Base-by-base conservation (phyloP, 2,888 invertebrate species). In the Melipona bicolor region DNA sequence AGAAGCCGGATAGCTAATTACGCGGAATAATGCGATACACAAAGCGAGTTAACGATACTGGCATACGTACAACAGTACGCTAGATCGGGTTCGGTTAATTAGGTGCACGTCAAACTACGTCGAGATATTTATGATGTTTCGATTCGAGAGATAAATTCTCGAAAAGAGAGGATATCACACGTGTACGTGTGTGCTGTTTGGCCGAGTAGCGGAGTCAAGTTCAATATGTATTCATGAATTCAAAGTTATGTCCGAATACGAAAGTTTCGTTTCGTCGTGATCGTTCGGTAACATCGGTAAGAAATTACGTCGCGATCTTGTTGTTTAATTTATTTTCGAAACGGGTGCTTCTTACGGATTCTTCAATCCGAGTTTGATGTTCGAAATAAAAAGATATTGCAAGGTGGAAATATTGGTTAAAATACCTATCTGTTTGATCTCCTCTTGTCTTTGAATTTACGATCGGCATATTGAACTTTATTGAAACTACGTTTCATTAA, bases 191-290 rank as follows among this genome's bases (percentile, higher is more conserved):
- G 6, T 11, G 9, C 6, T 43, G 43, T 11, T 32, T 43, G 43
- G 43, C 36, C 43, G 32, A 43, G 43, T 59, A 5, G n/a, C 5
- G 15, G n/a, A 5, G 24, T 15, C 56, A 59, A n/a, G 15, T n/a
- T 59, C 56, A 59, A 24, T 59, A 59, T 59, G n/a, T 59, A 59
- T 59, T 59, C 56, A 59, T 59, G 56, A 59, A 59, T 59, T 15
- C n/a, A 59, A 59, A n/a, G 56, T 59, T 59, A 59, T 59, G n/a
- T 24, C 56, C 56, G 43, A 59, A n/a, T n/a, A 59, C n/a, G 56
- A n/a, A 59, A 59, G 56, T 59, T 59, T n/a, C 56, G n/a, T 13
- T n/a, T 15, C n/a, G n/a, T 59, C 5, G n/a, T 3, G 4, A 15
- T 2, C 56, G 56, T 59, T 59, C 15, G 56, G 24, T 59, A 2